Conservation (phyloP, 2,797 vertebrate species). For the Morus bassanus region DNA sequence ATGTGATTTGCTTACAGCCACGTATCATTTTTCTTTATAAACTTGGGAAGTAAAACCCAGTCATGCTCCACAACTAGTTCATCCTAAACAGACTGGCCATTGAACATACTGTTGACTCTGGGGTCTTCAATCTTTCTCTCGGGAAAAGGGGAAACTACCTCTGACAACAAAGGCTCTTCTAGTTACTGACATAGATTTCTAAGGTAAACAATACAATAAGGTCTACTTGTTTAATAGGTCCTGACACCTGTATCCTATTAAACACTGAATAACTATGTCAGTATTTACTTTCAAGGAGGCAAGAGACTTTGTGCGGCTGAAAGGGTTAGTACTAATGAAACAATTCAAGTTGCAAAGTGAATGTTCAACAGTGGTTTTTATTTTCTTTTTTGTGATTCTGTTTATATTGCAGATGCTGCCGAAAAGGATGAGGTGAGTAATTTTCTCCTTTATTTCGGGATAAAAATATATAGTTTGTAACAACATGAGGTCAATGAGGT, state of each 20-base stretch:
- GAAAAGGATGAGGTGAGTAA: slow-evolving; percentile 2
- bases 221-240: not conserved
- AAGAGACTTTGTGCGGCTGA: not conserved
- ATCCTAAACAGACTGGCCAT: not conserved
- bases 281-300: not conserved
- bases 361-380: not conserved
- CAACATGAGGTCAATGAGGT: not conserved
- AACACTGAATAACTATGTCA: not conserved
- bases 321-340: not conserved
- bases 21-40: not conserved
- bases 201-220: not conserved
- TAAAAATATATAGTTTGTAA: not conserved
- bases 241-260: not conserved
- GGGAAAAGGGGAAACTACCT: not conserved
- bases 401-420: slow-evolving; percentile 10
- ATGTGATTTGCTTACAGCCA: not conserved
- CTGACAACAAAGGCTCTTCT: not conserved
- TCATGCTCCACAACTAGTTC: not conserved
- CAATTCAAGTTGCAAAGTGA: not conserved
- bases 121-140: not conserved
- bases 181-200: not conserved
- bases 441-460: not conserved
- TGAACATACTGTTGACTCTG: not conserved
- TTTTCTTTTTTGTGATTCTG: not conserved
- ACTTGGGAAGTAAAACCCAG: not conserved